These are phyloP conservation scores for Drosophila cyrtoloma DNA, from an alignment of 2,888 invertebrate genomes.

Conservation along the genomic window DNA sequence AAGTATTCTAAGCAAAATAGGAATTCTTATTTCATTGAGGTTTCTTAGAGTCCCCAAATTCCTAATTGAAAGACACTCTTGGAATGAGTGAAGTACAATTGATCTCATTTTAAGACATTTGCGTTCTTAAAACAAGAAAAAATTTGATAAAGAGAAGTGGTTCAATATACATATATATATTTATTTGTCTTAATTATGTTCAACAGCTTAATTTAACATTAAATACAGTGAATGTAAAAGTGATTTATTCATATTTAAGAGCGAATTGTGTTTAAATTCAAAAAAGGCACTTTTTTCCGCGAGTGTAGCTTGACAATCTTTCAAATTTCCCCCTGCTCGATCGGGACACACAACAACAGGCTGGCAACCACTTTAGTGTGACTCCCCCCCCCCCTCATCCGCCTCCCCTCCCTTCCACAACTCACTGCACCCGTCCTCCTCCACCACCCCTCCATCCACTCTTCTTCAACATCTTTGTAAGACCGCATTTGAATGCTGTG, in stretches of 20 bases:
- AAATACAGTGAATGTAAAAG: not conserved
- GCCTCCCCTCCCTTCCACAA: not conserved
- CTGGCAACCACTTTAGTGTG: constrained; percentile 53
- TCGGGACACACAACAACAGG: not conserved
- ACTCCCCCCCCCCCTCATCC: not conserved
- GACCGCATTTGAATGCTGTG: constrained; percentile 43
- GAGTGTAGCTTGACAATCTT: constrained; percentile 52
- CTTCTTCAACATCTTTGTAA: not conserved
- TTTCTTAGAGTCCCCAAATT: too few species aligned
- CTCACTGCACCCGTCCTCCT: not conserved
- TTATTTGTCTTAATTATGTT: not conserved
- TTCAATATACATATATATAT: not conserved
- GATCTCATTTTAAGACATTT: not conserved
- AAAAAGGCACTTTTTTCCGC: not conserved
- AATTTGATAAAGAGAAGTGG: accelerated
- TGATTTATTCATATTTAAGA: not conserved
- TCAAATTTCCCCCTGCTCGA: constrained; percentile 33
- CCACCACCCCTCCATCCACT: not conserved
- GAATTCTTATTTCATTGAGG: not conserved
- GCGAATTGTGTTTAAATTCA: not conserved
- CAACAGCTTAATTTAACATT: not conserved
- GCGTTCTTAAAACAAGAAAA: not conserved
- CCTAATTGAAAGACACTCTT: not conserved
- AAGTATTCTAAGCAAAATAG: not conserved
- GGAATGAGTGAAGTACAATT: not conserved